Evolutionary conservation across 2,113 vertebrate species (phyloP), one percentile per base, ranked within the genome.

Genomic region (Lamprologus callipterus): DNA sequence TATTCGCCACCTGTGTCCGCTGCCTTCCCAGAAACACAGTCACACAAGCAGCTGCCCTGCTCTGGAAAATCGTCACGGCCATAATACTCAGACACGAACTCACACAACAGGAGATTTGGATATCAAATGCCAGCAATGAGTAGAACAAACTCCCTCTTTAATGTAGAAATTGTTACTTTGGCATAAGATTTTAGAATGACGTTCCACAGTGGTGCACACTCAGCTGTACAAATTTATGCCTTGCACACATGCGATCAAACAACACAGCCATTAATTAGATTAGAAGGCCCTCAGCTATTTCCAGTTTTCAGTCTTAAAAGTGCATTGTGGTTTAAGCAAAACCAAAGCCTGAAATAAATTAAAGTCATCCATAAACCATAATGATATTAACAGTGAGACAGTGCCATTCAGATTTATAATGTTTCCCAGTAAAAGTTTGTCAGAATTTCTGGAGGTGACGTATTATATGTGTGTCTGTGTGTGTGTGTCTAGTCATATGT

Each of bases 1-100:
- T 91, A 94, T 96, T 94, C 89, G 82, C 94, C 96, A 96, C 95
- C 96, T 96, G 96, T 93, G 94, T 94, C 90, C 87, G 58, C 89
- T 33, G 89, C 90, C 92, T 94, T 94, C 91, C 93, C 94, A 94
- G 92, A 95, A 94, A 90, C 80, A 57, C 89, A 49, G 88, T 87
- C 92, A 93, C 89, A 93, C 65, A 63, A 84, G 80, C 90, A 92
- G 91, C 93, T 91, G 89, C 88, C 73, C 45, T 5, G 53, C 23
- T 53, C 82, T 88, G 86, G 88, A 92, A 94, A 89, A 93, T 63
- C 49, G n/a, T 78, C 87, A 55, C 2, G 21, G 54, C 47, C 57
- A 12, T 42, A 35, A 60, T 42, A 51, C 82, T 68, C 58, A 80
- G 78, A 80, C 85, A 68, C 33, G 33, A 16, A 91, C 81, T 91